These are phyloP conservation scores for Botia kubotai DNA, from an alignment of 2,797 vertebrate species.

Conservation along the genomic window DNA sequence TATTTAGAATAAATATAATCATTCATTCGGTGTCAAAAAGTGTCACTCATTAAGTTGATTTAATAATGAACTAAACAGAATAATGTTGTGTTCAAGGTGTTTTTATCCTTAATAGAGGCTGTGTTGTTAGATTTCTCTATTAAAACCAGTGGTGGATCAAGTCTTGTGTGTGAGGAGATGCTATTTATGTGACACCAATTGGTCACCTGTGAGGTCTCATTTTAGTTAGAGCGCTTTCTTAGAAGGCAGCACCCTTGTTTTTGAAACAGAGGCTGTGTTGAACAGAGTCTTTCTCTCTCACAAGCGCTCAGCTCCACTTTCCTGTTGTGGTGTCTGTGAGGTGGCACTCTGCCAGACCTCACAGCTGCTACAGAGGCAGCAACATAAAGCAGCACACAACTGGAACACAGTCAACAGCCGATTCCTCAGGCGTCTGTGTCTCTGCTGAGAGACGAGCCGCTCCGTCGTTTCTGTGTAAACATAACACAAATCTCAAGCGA, in stretches of 20 bases:
- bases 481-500: background rate
- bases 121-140: no score
- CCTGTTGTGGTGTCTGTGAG: slow-evolving; percentile 50
- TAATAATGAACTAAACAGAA: no score
- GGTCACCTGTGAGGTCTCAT: background rate
- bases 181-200: no score
- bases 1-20: no score
- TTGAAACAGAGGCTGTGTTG: background rate
- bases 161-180: no score
- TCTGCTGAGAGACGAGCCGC: background rate
- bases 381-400: slow-evolving; percentile 6
- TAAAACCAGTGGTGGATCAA: no score
- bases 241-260: background rate
- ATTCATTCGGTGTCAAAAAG: no score
- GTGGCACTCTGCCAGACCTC: slow-evolving; percentile 72
- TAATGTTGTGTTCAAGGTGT: no score
- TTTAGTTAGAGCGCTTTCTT: background rate
- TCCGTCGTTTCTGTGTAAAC: slow-evolving; percentile 23
- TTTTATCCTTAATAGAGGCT: no score
- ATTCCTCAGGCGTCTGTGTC: slow-evolving; percentile 9
- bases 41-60: no score
- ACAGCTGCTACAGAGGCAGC: slow-evolving; percentile 75
- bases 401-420: slow-evolving; percentile 25
- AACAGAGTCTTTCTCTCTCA: background rate
- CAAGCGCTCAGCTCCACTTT: background rate